phyloP scores from a whole-genome alignment of 2,113 vertebrate species.

The Saguinus imperator region DNA sequence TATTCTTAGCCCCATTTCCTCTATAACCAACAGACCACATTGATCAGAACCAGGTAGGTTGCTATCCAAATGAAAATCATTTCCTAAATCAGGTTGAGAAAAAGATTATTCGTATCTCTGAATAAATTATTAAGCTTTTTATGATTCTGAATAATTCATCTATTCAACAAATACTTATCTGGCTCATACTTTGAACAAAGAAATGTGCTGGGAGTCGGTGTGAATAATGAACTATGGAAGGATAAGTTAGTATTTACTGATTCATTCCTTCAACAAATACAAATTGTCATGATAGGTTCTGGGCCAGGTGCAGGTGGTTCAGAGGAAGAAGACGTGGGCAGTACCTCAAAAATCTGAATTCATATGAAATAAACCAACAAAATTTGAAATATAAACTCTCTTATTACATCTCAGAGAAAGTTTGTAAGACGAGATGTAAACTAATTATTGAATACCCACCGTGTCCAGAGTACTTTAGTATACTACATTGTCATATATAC shows the following conservation, averaged over 20 bases:
- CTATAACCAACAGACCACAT: background rate
- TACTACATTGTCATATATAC: background rate
- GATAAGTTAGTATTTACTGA: background rate
- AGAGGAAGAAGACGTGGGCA: background rate
- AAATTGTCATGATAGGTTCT: background rate
- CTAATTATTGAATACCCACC: background rate
- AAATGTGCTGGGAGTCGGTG: background rate
- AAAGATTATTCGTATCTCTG: slow-evolving; percentile 1
- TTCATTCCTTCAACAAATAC: slow-evolving; percentile 33
- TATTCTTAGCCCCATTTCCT: background rate
- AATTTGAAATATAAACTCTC: slow-evolving; percentile 28
- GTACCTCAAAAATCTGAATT: background rate
- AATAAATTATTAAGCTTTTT: slow-evolving; percentile 38
- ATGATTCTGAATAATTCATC: slow-evolving; percentile 46
- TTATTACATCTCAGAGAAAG: background rate
- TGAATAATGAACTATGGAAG: slow-evolving; percentile 28
- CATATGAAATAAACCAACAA: background rate
- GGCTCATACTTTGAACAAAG: slow-evolving; percentile 6
- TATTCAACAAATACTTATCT: slow-evolving; percentile 54
- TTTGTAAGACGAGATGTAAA: background rate
- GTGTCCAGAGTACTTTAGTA: background rate
- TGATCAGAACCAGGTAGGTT: background rate
- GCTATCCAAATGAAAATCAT: slow-evolving; percentile 2
- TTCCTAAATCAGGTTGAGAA: slow-evolving; percentile 8
- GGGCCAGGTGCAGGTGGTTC: background rate